Base-by-base conservation (phyloP, 2,113 vertebrate species). In the Mixornis gularis region DNA sequence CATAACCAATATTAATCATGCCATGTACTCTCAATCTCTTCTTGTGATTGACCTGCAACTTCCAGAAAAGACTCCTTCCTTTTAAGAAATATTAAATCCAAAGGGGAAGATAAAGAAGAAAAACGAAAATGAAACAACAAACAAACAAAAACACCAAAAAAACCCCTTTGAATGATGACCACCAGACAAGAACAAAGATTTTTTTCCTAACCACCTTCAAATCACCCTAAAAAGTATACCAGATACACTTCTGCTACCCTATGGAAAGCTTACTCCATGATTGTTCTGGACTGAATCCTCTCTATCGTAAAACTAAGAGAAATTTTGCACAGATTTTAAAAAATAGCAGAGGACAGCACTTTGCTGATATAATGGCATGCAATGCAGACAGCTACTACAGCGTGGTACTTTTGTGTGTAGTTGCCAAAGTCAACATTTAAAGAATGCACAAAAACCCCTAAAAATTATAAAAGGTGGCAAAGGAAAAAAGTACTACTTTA, bases 331-430 rank as follows among this genome's bases (percentile, higher is more conserved):
- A 82, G 53, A 58, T 30, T 58, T 63, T 16, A 20, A 53, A 60
- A 73, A 24, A 53, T 10, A 51, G 20, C 1, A 7, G n/a, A 70
- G 16, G 34, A 72, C 21, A 34, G 49, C 5, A 64, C 21, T 56
- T 71, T 21, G 18, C 30, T 12, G 27, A 71, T 55, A 60, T 9
- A 69, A 80, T 5, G 29, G 13, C 9, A 70, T 3, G 21, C 38
- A 71, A 46, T 4, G 29, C 14, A 77, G 9, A 55, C 26, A 79
- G 17, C 17, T 60, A 13, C 40, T 60, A 68, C 6, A 32, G 51
- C 0, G 0, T 3, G 15, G 11, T 49, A 46, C 29, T 83, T 72
- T 15, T 52, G 20, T 36, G 5, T n/a, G 58, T 10, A 91, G 22
- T 4, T 62, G 20, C 36, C 55, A 69, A 76, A 55, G 21, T 6